Conservation (phyloP, 2,113 vertebrate species). For the Ophthalmolycus amberensis region DNA sequence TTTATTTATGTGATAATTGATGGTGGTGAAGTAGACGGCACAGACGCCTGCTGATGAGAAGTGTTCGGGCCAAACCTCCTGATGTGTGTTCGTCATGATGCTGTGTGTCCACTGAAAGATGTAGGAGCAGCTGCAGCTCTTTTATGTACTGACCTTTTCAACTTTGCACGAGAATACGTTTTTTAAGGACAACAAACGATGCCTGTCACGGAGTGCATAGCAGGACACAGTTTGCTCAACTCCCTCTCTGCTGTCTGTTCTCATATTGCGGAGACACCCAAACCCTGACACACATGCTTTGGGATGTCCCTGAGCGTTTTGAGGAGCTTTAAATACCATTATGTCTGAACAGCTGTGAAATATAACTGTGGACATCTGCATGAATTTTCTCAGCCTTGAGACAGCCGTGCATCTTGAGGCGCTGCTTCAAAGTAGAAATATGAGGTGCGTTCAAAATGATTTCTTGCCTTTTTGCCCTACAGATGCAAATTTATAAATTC, state of each 20-base stretch:
- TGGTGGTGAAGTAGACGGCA: neutral
- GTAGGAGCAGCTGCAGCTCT: neutral
- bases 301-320: conserved; percentile 47
- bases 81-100: neutral
- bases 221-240: conserved; percentile 24
- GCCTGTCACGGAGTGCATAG: neutral
- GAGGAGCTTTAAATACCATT: conserved; percentile 44
- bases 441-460: neutral
- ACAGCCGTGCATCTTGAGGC: neutral
- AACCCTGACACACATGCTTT: conserved; percentile 44
- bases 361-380: conserved; percentile 33
- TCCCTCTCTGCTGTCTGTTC: conserved; percentile 55
- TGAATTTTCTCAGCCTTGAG: conserved; percentile 20
- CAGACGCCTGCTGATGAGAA: neutral
- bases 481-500: neutral
- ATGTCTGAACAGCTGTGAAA: conserved; percentile 24
- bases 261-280: conserved; percentile 40
- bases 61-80: neutral
- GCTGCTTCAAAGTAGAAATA: conserved; percentile 11
- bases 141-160: conserved; percentile 18
- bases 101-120: neutral
- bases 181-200: neutral
- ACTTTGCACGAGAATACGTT: neutral
- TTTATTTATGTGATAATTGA: too few relatives aligned
- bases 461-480: neutral